phyloP scores from a whole-genome alignment of 2,797 vertebrate genomes.

The Agapornis canus region DNA sequence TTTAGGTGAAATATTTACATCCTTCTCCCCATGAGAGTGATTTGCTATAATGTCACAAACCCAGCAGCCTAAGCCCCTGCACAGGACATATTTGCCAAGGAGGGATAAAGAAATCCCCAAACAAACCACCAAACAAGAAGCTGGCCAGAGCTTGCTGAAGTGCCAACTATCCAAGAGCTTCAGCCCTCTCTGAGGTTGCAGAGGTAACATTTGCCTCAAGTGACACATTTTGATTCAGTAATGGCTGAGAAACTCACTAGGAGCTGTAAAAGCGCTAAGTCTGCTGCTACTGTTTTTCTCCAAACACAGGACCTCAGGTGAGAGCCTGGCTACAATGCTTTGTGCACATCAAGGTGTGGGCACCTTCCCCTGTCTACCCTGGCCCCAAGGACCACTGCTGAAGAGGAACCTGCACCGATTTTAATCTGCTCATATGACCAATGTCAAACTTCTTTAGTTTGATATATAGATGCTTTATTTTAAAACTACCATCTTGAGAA shows the following conservation, averaged over 20 bases:
- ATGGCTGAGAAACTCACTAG: not conserved
- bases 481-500: not conserved
- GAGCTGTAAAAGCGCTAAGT: not conserved
- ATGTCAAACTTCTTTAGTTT: not conserved
- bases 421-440: not conserved
- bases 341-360: accelerated
- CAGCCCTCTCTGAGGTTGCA: not conserved
- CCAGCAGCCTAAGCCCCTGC: not conserved
- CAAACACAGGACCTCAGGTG: not conserved
- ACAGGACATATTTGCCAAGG: not conserved
- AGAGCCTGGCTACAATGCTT: not conserved
- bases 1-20: not conserved
- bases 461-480: not conserved
- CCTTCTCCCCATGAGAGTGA: not conserved
- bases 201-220: not conserved
- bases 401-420: not conserved
- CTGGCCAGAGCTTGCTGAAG: not conserved
- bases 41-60: not conserved
- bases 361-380: not conserved
- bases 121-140: not conserved
- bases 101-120: not conserved
- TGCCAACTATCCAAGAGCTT: not conserved
- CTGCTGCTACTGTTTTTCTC: not conserved
- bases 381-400: not conserved
- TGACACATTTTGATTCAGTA: not conserved